phyloP scores from a whole-genome alignment of 2,113 vertebrate species.

The Corythoichthys intestinalis region DNA sequence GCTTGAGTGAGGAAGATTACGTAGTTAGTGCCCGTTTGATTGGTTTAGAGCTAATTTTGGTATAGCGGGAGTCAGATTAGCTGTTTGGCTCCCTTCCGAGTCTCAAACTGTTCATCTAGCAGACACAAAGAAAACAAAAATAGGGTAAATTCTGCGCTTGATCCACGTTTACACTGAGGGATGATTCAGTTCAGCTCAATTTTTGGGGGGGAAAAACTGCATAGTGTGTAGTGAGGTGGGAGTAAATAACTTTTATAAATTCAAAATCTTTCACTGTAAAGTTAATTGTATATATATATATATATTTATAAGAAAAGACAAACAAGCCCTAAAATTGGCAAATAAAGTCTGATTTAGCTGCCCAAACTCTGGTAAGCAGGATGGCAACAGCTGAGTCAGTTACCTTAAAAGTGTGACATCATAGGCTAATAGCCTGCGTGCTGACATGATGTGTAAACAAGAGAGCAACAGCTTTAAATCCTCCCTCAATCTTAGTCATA shows the following conservation, averaged over 20 bases:
- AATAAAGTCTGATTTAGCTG: not conserved
- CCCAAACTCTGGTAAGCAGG: not conserved
- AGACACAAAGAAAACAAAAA: not conserved
- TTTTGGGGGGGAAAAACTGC: not conserved
- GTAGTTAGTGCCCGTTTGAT: constrained; percentile 41
- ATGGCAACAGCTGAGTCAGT: not conserved
- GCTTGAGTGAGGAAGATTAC: constrained; percentile 42
- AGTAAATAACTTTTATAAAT: too few relatives aligned
- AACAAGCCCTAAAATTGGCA: not conserved
- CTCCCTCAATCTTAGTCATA: not conserved
- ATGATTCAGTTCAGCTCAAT: not conserved
- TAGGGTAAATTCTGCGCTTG: not conserved
- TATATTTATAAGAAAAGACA: not conserved
- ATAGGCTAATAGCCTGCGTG: not conserved
- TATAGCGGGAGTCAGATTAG: constrained; percentile 32
- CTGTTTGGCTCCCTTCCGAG: not conserved
- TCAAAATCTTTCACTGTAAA: too few relatives aligned
- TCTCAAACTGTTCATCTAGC: constrained; percentile 2
- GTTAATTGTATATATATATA: too few relatives aligned
- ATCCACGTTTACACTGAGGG: not conserved
- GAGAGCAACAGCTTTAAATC: not conserved
- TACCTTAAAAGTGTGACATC: not conserved
- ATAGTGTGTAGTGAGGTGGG: not conserved
- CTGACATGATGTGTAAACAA: not conserved
- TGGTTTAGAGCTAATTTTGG: constrained; percentile 65